Base-by-base conservation (phyloP, 2,888 invertebrate genomes). In the Zaprionus obscuricornis region DNA sequence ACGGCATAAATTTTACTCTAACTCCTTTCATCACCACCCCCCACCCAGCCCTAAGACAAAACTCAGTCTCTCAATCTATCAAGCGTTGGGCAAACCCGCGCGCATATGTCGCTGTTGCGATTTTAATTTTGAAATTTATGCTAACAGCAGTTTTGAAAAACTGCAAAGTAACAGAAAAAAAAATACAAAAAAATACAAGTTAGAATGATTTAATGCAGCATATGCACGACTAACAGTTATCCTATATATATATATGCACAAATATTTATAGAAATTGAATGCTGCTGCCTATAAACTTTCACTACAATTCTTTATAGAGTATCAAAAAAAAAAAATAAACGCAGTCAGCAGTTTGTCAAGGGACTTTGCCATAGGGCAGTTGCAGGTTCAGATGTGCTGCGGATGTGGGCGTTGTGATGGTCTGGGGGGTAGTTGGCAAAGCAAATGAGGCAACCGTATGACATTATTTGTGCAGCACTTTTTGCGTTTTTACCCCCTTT, bases 51-150 rank as follows among this genome's bases (percentile, higher is more conserved):
- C 55, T 33, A 29, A 42, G 27, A 7, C 22, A 24, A 24, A 11
- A 33, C 50, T 36, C 27, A 16, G 1, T 2, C 49, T 45, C 37
- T 22, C 33, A 34, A n/a, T n/a, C 27, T 24, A 17, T n/a, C 24
- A 71, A 67, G 56, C 69, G 65, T 36, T 37, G 49, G 51, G 52
- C 31, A 46, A 66, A 66, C 64, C 81, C 67, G 67, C 69, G 72
- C 76, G 64, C 87, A 88, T 86, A 87, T 88, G 87, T 81, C 85
- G 73, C 70, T 62, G 82, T 70, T 78, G 67, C 85, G 77, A 87
- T 86, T 86, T 86, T 87, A 86, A 86, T 86, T 86, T 86, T 82
- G 72, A 86, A 82, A 87, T 86, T 86, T 86, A 84, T 75, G 78
- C 87, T 66, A 87, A 87, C 78, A 87, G 74, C 82, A 87, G 86